Conservation (phyloP, 1,140 invertebrate genomes). For the Charaxes varanes region DNA sequence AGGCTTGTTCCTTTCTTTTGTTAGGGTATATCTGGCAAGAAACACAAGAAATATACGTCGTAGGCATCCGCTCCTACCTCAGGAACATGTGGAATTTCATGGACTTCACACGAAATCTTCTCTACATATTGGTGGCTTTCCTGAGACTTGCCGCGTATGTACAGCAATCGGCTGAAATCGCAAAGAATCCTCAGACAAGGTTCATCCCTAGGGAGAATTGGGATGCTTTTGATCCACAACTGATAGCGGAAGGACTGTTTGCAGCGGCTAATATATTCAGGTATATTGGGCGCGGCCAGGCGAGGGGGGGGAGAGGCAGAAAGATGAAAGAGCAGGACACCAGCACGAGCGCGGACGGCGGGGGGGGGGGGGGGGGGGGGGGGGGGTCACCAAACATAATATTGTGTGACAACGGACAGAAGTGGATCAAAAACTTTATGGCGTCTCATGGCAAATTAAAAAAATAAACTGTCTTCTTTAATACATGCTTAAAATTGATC, state of each 20-base stretch:
- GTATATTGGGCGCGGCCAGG: conserved; percentile 45
- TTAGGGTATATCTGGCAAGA: conserved; percentile 96
- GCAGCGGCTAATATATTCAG: conserved; percentile 95
- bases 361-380: too few relatives aligned
- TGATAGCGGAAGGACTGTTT: conserved; percentile 95
- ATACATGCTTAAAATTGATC: too few relatives aligned
- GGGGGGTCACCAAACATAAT: too few relatives aligned
- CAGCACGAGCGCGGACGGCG: too few relatives aligned
- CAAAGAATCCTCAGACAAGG: conserved; percentile 77
- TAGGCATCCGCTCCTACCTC: conserved; percentile 89
- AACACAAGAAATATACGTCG: conserved; percentile 89
- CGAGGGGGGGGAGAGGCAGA: too few relatives aligned
- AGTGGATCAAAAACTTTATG: too few relatives aligned
- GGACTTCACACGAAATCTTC: conserved; percentile 91
- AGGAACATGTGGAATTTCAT: conserved; percentile 97
- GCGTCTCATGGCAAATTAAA: too few relatives aligned
- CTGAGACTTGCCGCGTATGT: conserved; percentile 86
- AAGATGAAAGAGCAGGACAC: too few relatives aligned
- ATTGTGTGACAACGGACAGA: too few relatives aligned
- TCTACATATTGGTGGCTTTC: conserved; percentile 87
- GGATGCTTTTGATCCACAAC: conserved; percentile 94
- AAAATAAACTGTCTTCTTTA: too few relatives aligned
- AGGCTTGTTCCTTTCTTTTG: too few relatives aligned
- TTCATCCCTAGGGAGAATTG: conserved; percentile 89
- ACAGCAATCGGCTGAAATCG: conserved; percentile 82